Evolutionary conservation across 2,113 vertebrate genomes (phyloP).

Genomic region (Chaetorhynchus papuensis): DNA sequence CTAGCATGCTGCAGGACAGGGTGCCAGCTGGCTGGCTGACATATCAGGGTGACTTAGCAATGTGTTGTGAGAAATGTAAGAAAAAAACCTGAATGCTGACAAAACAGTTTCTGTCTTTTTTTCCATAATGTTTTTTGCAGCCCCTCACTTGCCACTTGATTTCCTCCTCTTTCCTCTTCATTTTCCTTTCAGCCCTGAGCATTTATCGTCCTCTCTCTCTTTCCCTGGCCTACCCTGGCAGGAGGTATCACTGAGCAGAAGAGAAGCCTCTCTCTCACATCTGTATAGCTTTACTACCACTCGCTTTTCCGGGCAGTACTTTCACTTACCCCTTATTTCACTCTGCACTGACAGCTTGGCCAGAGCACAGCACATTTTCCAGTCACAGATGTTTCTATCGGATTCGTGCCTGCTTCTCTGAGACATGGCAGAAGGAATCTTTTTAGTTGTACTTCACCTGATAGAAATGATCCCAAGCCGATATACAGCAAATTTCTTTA

Average conservation of each 20-base stretch:
- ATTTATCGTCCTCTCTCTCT: not conserved
- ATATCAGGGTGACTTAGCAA: not conserved
- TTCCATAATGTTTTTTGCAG: not conserved
- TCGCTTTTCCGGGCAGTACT: not conserved
- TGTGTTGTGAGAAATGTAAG: not conserved
- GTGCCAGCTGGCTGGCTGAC: not conserved
- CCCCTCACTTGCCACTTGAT: not conserved
- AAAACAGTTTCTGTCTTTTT: not conserved
- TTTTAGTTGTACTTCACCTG: not conserved
- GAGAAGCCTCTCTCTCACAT: not conserved
- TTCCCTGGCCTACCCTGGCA: not conserved
- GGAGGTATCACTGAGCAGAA: not conserved
- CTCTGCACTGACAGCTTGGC: not conserved
- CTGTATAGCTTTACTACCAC: not conserved
- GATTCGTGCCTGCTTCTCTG: not conserved
- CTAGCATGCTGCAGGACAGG: not conserved
- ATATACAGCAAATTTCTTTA: not conserved
- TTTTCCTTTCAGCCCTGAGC: not conserved
- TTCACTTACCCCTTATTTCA: constrained; percentile 35
- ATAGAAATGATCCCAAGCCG: not conserved
- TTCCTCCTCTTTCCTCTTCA: not conserved
- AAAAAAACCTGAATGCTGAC: not conserved
- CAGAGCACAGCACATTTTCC: not conserved
- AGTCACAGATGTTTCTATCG: not conserved
- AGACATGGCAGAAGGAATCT: not conserved